A percentile compares a stretch with the other conserved stretches of the same genome.
phyloP scores from a whole-genome alignment of 2,888 invertebrate genomes.

The Chloroclysta siterata region DNA sequence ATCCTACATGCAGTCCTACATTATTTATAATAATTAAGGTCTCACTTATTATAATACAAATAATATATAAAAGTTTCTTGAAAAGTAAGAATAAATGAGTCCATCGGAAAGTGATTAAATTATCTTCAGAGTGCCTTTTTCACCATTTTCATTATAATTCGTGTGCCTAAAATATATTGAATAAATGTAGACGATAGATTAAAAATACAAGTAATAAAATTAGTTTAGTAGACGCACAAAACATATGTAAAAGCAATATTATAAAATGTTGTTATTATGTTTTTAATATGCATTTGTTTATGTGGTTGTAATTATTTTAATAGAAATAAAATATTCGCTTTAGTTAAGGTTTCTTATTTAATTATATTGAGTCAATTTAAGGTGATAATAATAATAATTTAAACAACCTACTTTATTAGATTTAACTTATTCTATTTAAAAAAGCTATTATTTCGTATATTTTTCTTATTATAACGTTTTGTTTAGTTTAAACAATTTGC shows the following conservation, averaged over 20 bases:
- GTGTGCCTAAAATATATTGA: constrained; percentile 12
- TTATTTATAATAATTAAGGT: neutral
- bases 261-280: neutral
- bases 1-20: neutral
- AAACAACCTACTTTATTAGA: constrained; percentile 41
- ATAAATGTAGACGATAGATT: neutral
- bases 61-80: neutral
- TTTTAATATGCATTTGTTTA: constrained; percentile 1
- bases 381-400: constrained; percentile 40
- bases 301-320: constrained; percentile 26
- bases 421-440: constrained; percentile 53
- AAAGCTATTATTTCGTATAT: constrained; percentile 38
- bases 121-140: constrained; percentile 12
- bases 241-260: neutral
- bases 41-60: neutral
- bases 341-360: constrained; percentile 3
- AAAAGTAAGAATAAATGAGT: neutral
- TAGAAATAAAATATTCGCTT: neutral
- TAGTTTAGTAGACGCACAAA: constrained; percentile 11
- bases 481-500: constrained; percentile 1
- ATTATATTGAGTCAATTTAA: constrained; percentile 40
- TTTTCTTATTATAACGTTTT: constrained; percentile 22
- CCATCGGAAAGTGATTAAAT: neutral
- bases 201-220: neutral
- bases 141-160: constrained; percentile 12